Evolutionary conservation across 2,113 vertebrate species (phyloP).

Genomic region (cat (Felis catus)): F.catus_Fca126_mat1.0 CM031428.1:54465001-54465500

Average conservation of each 20-base stretch:
- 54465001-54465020: background rate
- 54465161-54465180: background rate
- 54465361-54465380: background rate
- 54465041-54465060: background rate
- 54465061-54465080: background rate
- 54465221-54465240: background rate
- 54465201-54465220: background rate
- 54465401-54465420: constrained; percentile 67
- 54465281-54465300: background rate
- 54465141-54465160: background rate
- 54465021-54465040: background rate
- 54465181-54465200: background rate
- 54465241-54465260: background rate
- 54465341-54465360: background rate
- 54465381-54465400: background rate
- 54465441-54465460: constrained; percentile 74
- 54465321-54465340: background rate
- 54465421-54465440: constrained; percentile 73
- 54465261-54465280: background rate
- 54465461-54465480: constrained; percentile 71
- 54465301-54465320: accelerated
- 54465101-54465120: background rate
- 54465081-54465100: background rate
- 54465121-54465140: background rate
- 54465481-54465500: constrained; percentile 76